Evolutionary conservation across 2,888 invertebrate species (phyloP).

Genomic region (Chymomyza caudatula): DNA sequence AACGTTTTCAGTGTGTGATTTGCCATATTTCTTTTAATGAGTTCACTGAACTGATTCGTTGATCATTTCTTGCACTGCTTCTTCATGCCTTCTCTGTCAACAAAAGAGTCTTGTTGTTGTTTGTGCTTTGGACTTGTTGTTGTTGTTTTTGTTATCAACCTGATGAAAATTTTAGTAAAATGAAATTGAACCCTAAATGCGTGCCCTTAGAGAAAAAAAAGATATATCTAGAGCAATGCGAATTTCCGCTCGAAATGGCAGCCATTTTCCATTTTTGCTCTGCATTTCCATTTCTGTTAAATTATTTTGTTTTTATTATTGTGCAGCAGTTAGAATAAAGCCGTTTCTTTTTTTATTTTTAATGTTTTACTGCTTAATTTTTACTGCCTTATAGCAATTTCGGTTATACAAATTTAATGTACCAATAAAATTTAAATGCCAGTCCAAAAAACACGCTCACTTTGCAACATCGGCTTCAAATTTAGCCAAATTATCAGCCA

Average conservation of each 20-base stretch:
- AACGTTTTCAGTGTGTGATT: conserved; percentile 17
- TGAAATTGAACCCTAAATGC: not conserved
- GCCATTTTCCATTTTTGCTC: conserved; percentile 18
- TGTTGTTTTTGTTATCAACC: not conserved
- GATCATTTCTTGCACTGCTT: conserved; percentile 14
- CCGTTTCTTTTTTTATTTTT: not conserved
- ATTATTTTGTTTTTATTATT: too few relatives aligned
- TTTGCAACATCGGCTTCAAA: not conserved
- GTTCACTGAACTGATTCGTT: conserved; percentile 51
- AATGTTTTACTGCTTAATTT: not conserved
- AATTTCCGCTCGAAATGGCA: conserved; percentile 30
- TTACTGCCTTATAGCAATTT: not conserved
- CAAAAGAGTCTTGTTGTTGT: not conserved
- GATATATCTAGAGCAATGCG: conserved; percentile 15
- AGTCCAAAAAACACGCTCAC: not conserved
- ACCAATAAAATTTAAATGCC: not conserved
- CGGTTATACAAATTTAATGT: not conserved
- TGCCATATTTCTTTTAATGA: conserved; percentile 11
- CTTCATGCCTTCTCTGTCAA: not conserved
- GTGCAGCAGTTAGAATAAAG: not conserved
- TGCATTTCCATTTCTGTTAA: conserved; percentile 6
- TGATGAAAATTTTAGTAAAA: not conserved
- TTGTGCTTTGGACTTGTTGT: not conserved
- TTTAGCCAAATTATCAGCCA: not conserved
- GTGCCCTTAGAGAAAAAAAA: not conserved